Evolutionary conservation across 1,140 invertebrate genomes (phyloP).

Genomic region (Meloidogyne exigua): DNA sequence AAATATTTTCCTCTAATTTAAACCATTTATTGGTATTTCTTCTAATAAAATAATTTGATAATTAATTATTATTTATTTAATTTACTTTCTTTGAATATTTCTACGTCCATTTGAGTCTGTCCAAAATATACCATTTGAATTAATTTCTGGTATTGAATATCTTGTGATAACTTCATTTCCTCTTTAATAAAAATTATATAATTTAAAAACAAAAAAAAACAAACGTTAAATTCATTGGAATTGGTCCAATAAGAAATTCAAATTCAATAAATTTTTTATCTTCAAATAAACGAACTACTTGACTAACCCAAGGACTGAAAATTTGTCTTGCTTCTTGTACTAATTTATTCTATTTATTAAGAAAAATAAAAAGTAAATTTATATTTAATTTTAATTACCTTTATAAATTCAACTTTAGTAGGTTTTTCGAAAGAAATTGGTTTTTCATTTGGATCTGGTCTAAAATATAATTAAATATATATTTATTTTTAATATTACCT

Average conservation of each 20-base stretch:
- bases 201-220: background rate
- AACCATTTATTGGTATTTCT: slow-evolving; percentile 16
- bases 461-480: background rate
- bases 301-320: slow-evolving; percentile 76
- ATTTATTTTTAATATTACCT: slow-evolving; percentile 37
- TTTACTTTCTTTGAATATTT: slow-evolving; percentile 73
- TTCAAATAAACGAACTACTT: slow-evolving; percentile 76
- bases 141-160: slow-evolving; percentile 25
- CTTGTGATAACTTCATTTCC: slow-evolving; percentile 73
- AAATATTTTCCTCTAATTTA: slow-evolving; percentile 68
- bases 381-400: background rate
- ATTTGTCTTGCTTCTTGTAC: slow-evolving; percentile 80
- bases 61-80: slow-evolving; percentile 3
- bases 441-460: background rate
- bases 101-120: slow-evolving; percentile 92
- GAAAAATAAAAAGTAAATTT: background rate
- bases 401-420: slow-evolving; percentile 30
- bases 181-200: slow-evolving; percentile 62
- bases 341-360: slow-evolving; percentile 69
- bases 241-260: slow-evolving; percentile 88
- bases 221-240: slow-evolving; percentile 69
- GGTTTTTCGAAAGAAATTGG: background rate
- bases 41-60: background rate
- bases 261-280: slow-evolving; percentile 75
- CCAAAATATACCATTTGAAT: slow-evolving; percentile 28